Base-by-base conservation (phyloP, 2,888 invertebrate genomes). In the Coenonympha glycerion region DNA sequence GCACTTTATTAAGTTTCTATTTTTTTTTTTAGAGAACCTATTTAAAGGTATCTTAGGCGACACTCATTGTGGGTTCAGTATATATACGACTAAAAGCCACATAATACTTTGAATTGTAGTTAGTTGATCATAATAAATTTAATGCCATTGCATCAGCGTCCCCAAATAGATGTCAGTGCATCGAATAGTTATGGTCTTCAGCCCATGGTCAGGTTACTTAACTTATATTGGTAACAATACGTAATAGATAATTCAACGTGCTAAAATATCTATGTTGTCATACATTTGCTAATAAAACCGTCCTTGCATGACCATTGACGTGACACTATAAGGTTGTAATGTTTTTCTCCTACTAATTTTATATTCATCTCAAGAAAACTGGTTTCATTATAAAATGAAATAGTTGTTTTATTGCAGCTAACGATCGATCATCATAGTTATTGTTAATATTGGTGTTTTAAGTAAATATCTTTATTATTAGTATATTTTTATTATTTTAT, bases 231-330 rank as follows among this genome's bases (percentile, higher is more conserved):
- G 34, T 22, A 22, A 34, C 34, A 45, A 45, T 34, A 45, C 45
- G 34, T 45, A 34, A 45, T 45, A 45, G n/a, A 34, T 34, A 31
- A 30, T 34, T 45, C 36, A 28, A 26, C 18, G 18, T 24, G 13
- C 26, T 37, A 48, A 46, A 50, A 47, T 50, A 44, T 22, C 30
- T 49, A 37, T 37, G 31, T 47, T 47, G 42, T 50, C 36, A 44
- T 49, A 48, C 30, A 13, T 16, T 46, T 45, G 53, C 53, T 68
- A 62, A 66, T 63, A 65, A 65, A 71, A 58, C 63, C 63, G 64
- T 61, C 71, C 71, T 75, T 69, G 69, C 54, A 52, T 48, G 51
- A 49, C 54, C 47, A 53, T 47, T 44, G 47, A 56, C 62, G 60
- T 59, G 62, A 63, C 61, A 34, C 39, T 39, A 24, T 37, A 36